These are phyloP conservation scores for Phaethornis superciliosus DNA, from an alignment of 2,113 vertebrate genomes.

Conservation along the genomic window DNA sequence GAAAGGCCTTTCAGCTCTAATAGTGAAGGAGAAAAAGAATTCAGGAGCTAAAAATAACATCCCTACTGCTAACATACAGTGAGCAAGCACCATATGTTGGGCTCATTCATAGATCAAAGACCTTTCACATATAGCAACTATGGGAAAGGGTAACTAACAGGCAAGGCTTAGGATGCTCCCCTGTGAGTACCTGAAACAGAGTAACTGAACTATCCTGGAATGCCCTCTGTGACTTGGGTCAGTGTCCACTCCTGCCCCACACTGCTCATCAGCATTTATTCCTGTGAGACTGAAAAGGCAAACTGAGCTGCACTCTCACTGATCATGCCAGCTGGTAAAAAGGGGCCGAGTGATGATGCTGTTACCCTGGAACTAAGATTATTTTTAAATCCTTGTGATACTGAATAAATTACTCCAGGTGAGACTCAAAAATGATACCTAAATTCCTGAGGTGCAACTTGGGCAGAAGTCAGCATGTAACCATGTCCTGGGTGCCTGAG, in stretches of 20 bases:
- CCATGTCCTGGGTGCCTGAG: background rate
- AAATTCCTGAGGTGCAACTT: background rate
- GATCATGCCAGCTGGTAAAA: background rate
- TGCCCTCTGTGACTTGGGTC: background rate
- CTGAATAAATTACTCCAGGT: background rate
- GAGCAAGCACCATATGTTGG: slow-evolving; percentile 18
- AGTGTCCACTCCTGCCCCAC: background rate
- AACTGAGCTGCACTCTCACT: background rate
- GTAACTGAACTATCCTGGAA: rapidly evolving
- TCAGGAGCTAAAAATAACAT: slow-evolving; percentile 42
- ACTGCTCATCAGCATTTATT: background rate
- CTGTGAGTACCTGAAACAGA: background rate
- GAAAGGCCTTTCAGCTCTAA: background rate
- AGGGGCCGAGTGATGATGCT: background rate
- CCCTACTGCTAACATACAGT: background rate
- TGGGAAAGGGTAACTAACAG: background rate
- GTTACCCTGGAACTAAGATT: background rate
- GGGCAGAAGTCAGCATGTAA: background rate
- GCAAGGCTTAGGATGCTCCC: background rate
- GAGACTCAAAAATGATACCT: background rate
- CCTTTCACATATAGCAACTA: background rate
- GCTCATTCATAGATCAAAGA: slow-evolving; percentile 41
- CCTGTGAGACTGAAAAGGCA: background rate
- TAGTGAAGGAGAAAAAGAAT: background rate
- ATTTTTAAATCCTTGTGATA: background rate